Evolutionary conservation across 2,888 invertebrate genomes (phyloP).

Genomic region (Drosophila conformis): DNA sequence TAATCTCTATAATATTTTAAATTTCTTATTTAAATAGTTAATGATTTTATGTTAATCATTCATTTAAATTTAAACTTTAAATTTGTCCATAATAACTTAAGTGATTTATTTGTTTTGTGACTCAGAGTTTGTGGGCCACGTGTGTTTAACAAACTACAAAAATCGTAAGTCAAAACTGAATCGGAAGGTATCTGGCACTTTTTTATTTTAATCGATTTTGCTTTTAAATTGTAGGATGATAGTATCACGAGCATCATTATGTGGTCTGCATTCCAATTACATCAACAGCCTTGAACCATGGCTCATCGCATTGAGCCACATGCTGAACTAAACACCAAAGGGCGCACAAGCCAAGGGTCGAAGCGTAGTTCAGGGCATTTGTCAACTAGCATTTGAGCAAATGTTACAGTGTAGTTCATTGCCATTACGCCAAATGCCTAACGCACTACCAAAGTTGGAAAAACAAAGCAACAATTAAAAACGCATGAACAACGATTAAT

Average conservation of each 20-base stretch:
- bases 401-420: constrained; percentile 61
- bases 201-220: background rate
- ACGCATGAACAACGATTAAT: constrained; percentile 31
- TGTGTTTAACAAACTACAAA: background rate
- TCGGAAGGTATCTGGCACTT: rapidly evolving
- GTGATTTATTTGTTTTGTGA: background rate
- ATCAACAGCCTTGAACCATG: constrained; percentile 63
- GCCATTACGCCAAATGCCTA: constrained; percentile 59
- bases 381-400: constrained; percentile 57
- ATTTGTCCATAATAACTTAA: background rate
- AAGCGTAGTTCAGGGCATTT: constrained; percentile 44
- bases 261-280: constrained; percentile 7
- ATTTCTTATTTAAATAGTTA: background rate
- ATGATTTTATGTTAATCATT: background rate
- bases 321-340: constrained; percentile 27
- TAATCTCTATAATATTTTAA: background rate
- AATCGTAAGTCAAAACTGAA: background rate
- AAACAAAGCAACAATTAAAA: constrained; percentile 29
- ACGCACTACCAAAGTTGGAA: constrained; percentile 28
- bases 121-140: background rate
- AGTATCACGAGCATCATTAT: background rate
- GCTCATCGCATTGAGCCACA: constrained; percentile 17
- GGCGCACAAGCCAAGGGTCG: constrained; percentile 25
- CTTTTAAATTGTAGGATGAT: background rate
- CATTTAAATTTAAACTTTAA: background rate